These are phyloP conservation scores for Diadegma fenestrale DNA, from an alignment of 2,888 invertebrate species.

Conservation along the genomic window DNA sequence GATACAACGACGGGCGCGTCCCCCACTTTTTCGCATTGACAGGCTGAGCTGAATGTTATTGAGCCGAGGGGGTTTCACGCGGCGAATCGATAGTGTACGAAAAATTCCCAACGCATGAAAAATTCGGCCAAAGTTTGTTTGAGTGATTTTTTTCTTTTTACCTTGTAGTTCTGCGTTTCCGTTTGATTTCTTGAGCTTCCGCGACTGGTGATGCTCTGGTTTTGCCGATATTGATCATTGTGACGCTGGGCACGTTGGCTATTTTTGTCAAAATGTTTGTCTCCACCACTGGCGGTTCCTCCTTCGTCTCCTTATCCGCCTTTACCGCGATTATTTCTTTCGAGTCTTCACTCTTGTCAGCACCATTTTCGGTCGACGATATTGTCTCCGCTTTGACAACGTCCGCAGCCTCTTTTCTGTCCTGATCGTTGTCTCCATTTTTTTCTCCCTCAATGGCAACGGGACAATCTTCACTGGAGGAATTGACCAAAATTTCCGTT, in stretches of 20 bases:
- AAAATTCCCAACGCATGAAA: background rate
- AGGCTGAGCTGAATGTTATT: background rate
- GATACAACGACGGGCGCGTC: background rate
- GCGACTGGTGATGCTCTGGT: constrained; percentile 20
- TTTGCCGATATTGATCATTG: constrained; percentile 47
- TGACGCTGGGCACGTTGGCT: constrained; percentile 37
- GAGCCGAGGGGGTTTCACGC: constrained; percentile 4
- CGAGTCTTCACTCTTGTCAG: constrained; percentile 25
- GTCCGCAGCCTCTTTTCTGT: background rate
- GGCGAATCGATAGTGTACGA: constrained; percentile 17
- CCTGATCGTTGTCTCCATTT: constrained; percentile 16
- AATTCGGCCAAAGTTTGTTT: background rate
- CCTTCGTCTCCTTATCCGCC: constrained; percentile 43
- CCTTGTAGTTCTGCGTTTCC: constrained; percentile 77
- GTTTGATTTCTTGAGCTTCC: constrained; percentile 70
- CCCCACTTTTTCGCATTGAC: constrained; percentile 18
- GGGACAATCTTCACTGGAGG: constrained; percentile 16
- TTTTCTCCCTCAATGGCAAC: background rate
- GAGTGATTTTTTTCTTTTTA: constrained; percentile 64
- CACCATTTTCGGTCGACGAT: background rate
- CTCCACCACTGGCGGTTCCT: constrained; percentile 45
- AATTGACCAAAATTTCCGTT: constrained; percentile 23
- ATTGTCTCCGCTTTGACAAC: background rate
- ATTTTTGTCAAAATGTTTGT: constrained; percentile 52
- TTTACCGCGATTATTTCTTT: constrained; percentile 9